Base-by-base conservation (phyloP, 2,797 vertebrate genomes). In the Erithacus rubecula region DNA sequence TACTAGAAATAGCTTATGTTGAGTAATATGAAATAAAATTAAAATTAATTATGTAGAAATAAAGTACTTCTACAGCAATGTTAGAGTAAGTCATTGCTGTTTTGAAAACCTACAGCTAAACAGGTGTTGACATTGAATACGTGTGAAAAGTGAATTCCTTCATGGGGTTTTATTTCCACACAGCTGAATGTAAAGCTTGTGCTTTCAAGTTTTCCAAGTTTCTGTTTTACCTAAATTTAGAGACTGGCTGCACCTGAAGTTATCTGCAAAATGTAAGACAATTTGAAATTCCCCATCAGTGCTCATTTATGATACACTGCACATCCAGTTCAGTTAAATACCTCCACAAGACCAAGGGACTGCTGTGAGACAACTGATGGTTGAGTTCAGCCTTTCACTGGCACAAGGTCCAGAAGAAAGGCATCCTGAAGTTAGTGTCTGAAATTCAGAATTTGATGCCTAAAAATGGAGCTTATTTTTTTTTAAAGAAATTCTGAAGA, bases 1-100 rank as follows among this genome's bases (percentile, higher is more conserved):
- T 46, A 55, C 20, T 55, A 78, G 75, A 68, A 95, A 95, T 78
- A 86, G 72, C 55, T 97, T 93, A 74, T 47, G 64, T 64, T 91
- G 88, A 90, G 78, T 89, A 95, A 64, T 69, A 65, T 27, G 81
- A 96, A 96, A 93, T 94, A 65, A 83, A 92, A 95, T 95, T 51
- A 82, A 96, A 96, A 96, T 74, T 74, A 87, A 81, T 67, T 5
- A 39, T 32, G n/a, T 91, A 83, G 71, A 87, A 96, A 89, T 68
- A 69, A 94, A 92, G 22, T 68, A 43, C 36, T 68, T 93, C 30
- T 68, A 29, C 56, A 83, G 23, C 36, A 60, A 23, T 43, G 43
- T 81, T 72, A 86, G 92, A 65, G 37, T 13, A 95, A 80, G 60
- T 27, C 12, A 56, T 79, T 85, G 67, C 46, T 83, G 68, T 81